A percentile compares a stretch with the other conserved stretches of the same genome.
phyloP scores from a whole-genome alignment of 1,140 invertebrate species.

The Nymphalis io region DNA sequence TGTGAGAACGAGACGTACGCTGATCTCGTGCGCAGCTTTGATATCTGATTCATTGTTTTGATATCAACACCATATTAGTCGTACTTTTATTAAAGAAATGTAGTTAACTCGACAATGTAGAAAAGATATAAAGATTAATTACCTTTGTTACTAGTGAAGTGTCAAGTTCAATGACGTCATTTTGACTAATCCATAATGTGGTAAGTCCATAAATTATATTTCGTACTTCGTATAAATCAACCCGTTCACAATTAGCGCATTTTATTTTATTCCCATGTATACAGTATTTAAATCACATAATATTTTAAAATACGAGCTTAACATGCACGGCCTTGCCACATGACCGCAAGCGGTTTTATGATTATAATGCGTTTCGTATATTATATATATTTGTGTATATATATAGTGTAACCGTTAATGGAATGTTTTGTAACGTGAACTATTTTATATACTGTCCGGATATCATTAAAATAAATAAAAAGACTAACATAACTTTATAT shows the following conservation, averaged over 20 bases:
- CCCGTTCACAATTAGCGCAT: not conserved
- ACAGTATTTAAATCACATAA: not conserved
- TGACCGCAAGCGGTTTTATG: constrained; percentile 2
- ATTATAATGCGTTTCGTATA: not conserved
- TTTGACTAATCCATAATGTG: constrained; percentile 12
- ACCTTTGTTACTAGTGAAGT: not conserved
- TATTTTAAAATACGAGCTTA: not conserved
- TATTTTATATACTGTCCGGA: too few species aligned
- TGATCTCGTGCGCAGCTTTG: constrained; percentile 4
- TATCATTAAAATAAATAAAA: too few species aligned
- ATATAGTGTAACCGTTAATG: not conserved
- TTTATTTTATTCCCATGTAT: not conserved
- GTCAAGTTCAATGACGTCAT: not conserved
- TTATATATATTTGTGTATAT: not conserved
- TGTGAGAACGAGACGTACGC: constrained; percentile 6
- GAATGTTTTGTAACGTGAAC: not conserved
- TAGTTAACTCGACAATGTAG: not conserved
- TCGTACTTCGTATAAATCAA: not conserved
- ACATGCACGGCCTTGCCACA: constrained; percentile 3
- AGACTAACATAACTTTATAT: too few species aligned
- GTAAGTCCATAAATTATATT: not conserved
- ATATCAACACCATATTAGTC: not conserved
- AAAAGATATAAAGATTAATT: not conserved
- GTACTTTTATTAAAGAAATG: not conserved
- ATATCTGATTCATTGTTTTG: not conserved